Evolutionary conservation across 2,888 invertebrate genomes (phyloP), one percentile per base, ranked within the genome.

Genomic region (Ceriagrion tenellum): DNA sequence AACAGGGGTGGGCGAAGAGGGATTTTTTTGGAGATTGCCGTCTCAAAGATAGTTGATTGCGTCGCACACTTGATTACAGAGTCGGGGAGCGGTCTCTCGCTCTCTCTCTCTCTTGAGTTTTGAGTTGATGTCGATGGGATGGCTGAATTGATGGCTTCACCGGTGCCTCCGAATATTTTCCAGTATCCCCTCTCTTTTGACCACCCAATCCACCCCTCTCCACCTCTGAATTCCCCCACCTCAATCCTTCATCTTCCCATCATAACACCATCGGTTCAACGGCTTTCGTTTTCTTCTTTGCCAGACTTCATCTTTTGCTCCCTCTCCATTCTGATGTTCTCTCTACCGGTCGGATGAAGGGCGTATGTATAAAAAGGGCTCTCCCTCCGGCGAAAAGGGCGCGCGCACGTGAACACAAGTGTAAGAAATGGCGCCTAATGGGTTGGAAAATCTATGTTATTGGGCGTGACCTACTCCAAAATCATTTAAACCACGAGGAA

Each of bases 11-110:
- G 40, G 63, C 6, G 23, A 63, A 40, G 91, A 26, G 91, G 93
- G 81, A 81, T 93, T 93, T 93, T 93, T 93, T 74, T 40, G 93
- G 47, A 93, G 69, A 69, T 69, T 93, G 63, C 93, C 40, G 63
- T 63, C 63, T 59, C 59, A 47, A 69, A 59, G 91, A 26, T 74
- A 74, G 69, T 93, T 93, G 69, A 93, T 93, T 93, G 69, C 93
- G 93, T 93, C 69, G 93, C 93, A 93, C 93, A 93, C 63, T 93
- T 93, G 93, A 93, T 93, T 93, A 93, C 93, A 93, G 93, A 74
- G 74, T 93, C 93, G 89, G 89, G n/a, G 55, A 55, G 89, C 55
- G 81, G 35, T 81, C 81, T 69, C 81, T 47, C n/a, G n/a, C n/a
- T n/a, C n/a, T n/a, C n/a, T 47, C 47, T 47, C 47, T 47, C 47